Base-by-base conservation (phyloP, 2,797 vertebrate genomes). In the Enteromius argenteus region DNA sequence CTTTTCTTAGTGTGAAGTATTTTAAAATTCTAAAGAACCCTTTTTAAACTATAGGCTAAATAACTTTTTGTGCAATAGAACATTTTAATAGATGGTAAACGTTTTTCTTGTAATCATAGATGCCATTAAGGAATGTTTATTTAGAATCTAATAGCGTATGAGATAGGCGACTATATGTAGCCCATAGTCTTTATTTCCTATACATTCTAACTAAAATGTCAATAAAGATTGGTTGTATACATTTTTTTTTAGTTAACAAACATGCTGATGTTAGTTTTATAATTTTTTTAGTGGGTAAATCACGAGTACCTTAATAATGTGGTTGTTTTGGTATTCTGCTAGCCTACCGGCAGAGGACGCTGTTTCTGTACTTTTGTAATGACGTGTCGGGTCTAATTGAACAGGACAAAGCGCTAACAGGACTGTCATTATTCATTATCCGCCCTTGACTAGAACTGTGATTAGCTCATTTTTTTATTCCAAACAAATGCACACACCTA, bases 361-460 rank as follows among this genome's bases (percentile, higher is more conserved):
- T 75, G n/a, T 83, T 53, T 76, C 3, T 44, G 2, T 56, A 67
- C 60, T 76, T 56, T 75, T 75, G 46, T 21, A n/a, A 19, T 10
- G n/a, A 64, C 4, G 23, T 23, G 14, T 23, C 14, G 4, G 30
- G 37, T 3, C 8, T 64, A 37, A 73, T 62, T 73, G 68, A 71
- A 64, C 27, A 11, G 42, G 69, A 74, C 58, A 53, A 56, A 67
- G 44, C 23, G 1, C 44, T 66, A 30, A 67, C 72, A 76, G 35
- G 23, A 37, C 58, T 62, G 68, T 73, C 56, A 1, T 81, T 81
- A 49, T 73, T 81, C 69, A 49, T 81, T 73, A 81, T 14, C 32
- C 30, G 7, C 27, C 10, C 21, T 67, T 49, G 30, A 53, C 64
- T 73, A 44, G 30, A 81, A 2, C 39, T 6, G 39, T 73, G 80